These are phyloP conservation scores for Adelphocoris suturalis DNA, from an alignment of 2,888 invertebrate species.

Conservation along the genomic window DNA sequence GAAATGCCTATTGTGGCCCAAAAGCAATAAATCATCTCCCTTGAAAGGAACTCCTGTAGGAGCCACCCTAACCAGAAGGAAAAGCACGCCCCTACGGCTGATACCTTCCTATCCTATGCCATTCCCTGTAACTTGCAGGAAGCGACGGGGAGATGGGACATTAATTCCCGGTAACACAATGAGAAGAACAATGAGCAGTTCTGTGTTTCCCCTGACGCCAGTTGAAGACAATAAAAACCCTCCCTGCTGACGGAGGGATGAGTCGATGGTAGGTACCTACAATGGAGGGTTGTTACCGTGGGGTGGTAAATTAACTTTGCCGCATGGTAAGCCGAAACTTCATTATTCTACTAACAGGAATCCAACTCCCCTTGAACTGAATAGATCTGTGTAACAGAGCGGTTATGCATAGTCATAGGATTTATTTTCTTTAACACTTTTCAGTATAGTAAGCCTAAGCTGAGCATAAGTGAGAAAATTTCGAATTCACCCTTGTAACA, in stretches of 20 bases:
- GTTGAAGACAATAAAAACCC: slow-evolving; percentile 20
- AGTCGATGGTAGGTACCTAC: neutral
- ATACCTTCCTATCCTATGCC: neutral
- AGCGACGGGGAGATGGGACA: slow-evolving; percentile 20
- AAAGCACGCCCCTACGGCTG: neutral
- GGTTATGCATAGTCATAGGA: neutral
- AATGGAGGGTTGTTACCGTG: neutral
- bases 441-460: too few species aligned
- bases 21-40: slow-evolving; percentile 5
- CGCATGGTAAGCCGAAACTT: slow-evolving; percentile 19
- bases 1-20: neutral
- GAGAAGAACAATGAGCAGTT: slow-evolving; percentile 20
- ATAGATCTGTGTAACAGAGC: neutral
- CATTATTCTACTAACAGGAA: slow-evolving; percentile 1
- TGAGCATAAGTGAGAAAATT: too few species aligned
- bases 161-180: slow-evolving; percentile 25
- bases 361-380: neutral
- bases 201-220: slow-evolving; percentile 9
- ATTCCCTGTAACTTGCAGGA: neutral
- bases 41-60: neutral
- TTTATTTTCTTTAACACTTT: too few species aligned
- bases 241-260: slow-evolving; percentile 14
- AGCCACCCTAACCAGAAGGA: slow-evolving; percentile 4
- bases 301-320: slow-evolving; percentile 20
- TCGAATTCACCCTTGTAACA: too few species aligned